Base-by-base conservation (phyloP, 2,113 vertebrate genomes). In the Acrocephalus kingi region DNA sequence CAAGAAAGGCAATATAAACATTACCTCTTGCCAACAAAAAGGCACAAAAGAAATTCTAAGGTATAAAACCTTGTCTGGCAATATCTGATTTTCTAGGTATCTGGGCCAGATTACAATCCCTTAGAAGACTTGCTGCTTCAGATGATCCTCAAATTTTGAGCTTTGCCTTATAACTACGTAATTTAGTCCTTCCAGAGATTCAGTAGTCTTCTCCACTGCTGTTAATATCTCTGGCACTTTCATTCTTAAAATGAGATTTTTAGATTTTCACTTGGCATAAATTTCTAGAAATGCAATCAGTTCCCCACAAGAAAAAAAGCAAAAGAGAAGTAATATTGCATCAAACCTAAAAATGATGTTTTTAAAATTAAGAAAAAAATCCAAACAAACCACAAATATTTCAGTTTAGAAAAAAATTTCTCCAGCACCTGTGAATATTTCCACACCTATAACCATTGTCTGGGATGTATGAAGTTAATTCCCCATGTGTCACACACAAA, bases 1-100 rank as follows among this genome's bases (percentile, higher is more conserved):
- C 41, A 87, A 93, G 64, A 78, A 72, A 0, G 0, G 14, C 63
- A 59, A 72, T 0, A 63, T 25, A 81, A 78, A 59, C 30, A 37
- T 35, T 41, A 45, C 23, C 45, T 74, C 66, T 71, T 67, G 62
- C 27, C 48, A 66, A 71, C 56, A 74, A 7, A 72, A 54, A 74
- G 23, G 67, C 30, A 75, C 5, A 54, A 51, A 22, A 82, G 23
- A 82, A 82, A 87, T 61, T 67, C 27, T 43, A 79, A 46, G 5
- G 27, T 13, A 79, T 59, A 51, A 75, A 84, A 67, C n/a, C 7
- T 52, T 75, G 59, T 10, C 45, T 59, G 21, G 20, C 23, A 79
- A 11, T 27, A 82, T 6, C 23, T 41, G 43, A 4, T 49, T 67
- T 87, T 84, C 52, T 27, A 71, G 52, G 6, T 68, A 55, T 55